Evolutionary conservation across 2,113 vertebrate species (phyloP), one percentile per base, ranked within the genome.

Genomic region (Deroptyus accipitrinus): DNA sequence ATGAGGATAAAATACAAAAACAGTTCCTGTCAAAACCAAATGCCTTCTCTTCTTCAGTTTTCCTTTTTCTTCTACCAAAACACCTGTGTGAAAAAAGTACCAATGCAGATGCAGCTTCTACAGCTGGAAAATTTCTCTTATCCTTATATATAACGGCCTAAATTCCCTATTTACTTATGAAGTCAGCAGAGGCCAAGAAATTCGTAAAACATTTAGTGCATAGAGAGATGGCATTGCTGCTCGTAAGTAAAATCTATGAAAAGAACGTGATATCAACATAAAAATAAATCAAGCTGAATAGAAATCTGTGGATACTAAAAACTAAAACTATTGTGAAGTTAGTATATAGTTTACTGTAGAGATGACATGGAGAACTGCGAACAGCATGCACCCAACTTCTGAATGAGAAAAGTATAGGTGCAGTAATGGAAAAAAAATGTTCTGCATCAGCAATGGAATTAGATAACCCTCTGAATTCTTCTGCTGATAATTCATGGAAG

Each of bases 121-220:
- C 28, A 70, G 28, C 63, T 92, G 64, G 51, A 63, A 86, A 75
- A 1, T 22, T 83, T 79, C 62, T 95, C 37, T 63, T 83, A 24
- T 30, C 39, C 20, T 70, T 91, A 30, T 82, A 84, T 83, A 24
- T 51, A 72, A 70, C 8, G 42, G 10, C 55, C 30, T 22, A 4
- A 78, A 11, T 74, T 78, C 66, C 74, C 80, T 55, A 62, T 85
- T 90, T 91, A 83, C 41, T 74, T 75, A 67, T 8, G 33, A 70
- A 92, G 69, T 79, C 63, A 92, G 46, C 61, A 91, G 79, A 93
- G 67, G 82, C 85, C 49, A 77, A 94, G 92, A 85, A 87, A 80
- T 27, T 64, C 10, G 59, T 95, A 3, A 84, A 75, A 91, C 68
- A 69, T 46, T 63, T 48, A 81, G 18, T 31, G 30, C 24, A 2